phyloP scores from a whole-genome alignment of 2,888 invertebrate genomes.

The Caenorhabditis plicata region DNA sequence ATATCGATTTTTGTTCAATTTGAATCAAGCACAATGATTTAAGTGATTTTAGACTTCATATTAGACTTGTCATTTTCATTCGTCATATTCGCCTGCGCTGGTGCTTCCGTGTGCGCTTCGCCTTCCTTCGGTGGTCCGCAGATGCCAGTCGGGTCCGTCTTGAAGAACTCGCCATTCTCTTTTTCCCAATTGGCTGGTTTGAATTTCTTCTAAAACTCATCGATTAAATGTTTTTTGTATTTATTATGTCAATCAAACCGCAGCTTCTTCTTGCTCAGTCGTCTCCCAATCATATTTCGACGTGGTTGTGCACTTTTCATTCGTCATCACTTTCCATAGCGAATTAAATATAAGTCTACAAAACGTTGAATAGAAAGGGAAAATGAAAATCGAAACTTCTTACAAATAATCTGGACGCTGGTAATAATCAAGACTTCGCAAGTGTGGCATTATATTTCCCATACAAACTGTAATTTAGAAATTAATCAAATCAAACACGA shows the following conservation, averaged over 20 bases:
- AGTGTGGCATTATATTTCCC: constrained; percentile 25
- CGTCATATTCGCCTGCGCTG: no score
- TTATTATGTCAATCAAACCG: neutral
- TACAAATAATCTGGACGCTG: constrained; percentile 45
- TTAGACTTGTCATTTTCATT: no score
- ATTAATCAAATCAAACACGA: no score
- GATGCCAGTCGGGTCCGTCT: constrained; percentile 5
- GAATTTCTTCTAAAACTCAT: constrained; percentile 7
- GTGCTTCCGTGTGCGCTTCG: no score
- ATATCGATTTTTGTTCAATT: no score
- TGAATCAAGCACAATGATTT: no score
- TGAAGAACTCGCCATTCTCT: constrained; percentile 15
- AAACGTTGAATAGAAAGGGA: neutral
- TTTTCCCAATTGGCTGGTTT: constrained; percentile 27
- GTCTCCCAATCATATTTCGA: constrained; percentile 25
- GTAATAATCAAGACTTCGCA: constrained; percentile 44
- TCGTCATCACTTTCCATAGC: constrained; percentile 21
- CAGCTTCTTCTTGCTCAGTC: constrained; percentile 8
- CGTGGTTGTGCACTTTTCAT: constrained; percentile 5
- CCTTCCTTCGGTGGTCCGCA: no score
- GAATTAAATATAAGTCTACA: constrained; percentile 25
- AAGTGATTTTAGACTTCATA: no score
- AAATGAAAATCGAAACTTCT: neutral
- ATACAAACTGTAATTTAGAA: neutral
- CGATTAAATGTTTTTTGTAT: neutral